Evolutionary conservation across 35 echinoderm and acorn worm genomes (phyloP).

Genomic region (Ophioderma brevispina): DNA sequence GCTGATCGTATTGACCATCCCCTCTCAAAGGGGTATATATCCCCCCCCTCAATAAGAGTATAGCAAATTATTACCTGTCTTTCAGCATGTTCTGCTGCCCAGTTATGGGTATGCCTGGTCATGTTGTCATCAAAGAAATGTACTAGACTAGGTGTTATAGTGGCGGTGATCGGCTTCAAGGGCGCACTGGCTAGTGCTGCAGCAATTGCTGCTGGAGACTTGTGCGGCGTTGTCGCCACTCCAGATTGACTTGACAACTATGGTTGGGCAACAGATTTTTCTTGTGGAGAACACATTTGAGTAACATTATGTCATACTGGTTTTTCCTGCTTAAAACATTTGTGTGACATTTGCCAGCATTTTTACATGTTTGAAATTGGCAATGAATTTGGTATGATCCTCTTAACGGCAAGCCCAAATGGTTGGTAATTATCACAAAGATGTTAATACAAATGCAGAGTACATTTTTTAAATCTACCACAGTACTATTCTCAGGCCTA

Average conservation of each 20-base stretch:
- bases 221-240: neutral
- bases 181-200: slow-evolving; percentile 22
- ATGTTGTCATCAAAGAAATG: slow-evolving; percentile 59
- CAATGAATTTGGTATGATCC: no score
- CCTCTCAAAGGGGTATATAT: no score
- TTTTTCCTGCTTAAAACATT: no score
- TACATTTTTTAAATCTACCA: no score
- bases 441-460: no score
- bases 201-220: slow-evolving; percentile 15
- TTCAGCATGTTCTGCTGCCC: slow-evolving; percentile 73
- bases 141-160: slow-evolving; percentile 41
- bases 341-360: neutral
- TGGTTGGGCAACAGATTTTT: slow-evolving; percentile 11
- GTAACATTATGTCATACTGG: no score
- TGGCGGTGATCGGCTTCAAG: slow-evolving; percentile 24
- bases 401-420: no score
- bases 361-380: neutral
- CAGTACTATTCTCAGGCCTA: no score
- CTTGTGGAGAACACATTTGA: neutral
- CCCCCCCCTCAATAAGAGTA: no score
- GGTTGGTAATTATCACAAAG: no score
- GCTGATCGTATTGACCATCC: no score
- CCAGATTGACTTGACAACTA: slow-evolving; percentile 19
- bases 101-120: slow-evolving; percentile 63
- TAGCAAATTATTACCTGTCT: no score